Percentiles rank a stretch among this genome's conserved stretches.
phyloP scores from a whole-genome alignment of 92 coral and sea anemone species.

The Desmophyllum pertusum region DNA sequence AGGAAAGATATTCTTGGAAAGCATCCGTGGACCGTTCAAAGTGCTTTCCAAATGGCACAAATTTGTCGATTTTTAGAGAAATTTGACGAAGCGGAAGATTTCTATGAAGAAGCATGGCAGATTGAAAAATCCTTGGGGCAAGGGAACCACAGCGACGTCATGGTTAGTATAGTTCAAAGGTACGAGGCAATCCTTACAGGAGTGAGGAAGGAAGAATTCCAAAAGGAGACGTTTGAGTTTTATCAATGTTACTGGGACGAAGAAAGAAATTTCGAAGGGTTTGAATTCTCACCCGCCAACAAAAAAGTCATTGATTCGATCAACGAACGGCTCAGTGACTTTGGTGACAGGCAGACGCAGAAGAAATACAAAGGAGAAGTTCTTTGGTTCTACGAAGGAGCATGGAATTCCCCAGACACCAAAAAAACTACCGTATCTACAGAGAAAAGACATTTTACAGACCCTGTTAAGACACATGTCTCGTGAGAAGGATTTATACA shows the following conservation, averaged over 20 bases:
- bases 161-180: constrained; percentile 18
- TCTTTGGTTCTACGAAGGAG: constrained; percentile 37
- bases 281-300: constrained; percentile 13
- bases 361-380: constrained; percentile 25
- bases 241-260: constrained; percentile 39
- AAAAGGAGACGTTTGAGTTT: constrained; percentile 25
- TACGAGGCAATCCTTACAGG: neutral
- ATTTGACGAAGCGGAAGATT: constrained; percentile 42
- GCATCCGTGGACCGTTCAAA: constrained; percentile 51
- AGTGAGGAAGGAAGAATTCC: constrained; percentile 1
- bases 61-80: constrained; percentile 26
- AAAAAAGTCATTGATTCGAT: constrained; percentile 25
- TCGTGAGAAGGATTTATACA: neutral
- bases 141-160: constrained; percentile 61
- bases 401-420: constrained; percentile 33
- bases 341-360: neutral
- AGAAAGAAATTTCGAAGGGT: constrained; percentile 24
- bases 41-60: constrained; percentile 63
- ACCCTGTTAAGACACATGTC: neutral
- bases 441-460: constrained; percentile 6
- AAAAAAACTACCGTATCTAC: neutral
- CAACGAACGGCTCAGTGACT: neutral
- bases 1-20: constrained; percentile 62
- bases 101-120: constrained; percentile 51
- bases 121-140: constrained; percentile 57